Base-by-base conservation (phyloP, 2,888 invertebrate species). In the Mactromeris polynyma region DNA sequence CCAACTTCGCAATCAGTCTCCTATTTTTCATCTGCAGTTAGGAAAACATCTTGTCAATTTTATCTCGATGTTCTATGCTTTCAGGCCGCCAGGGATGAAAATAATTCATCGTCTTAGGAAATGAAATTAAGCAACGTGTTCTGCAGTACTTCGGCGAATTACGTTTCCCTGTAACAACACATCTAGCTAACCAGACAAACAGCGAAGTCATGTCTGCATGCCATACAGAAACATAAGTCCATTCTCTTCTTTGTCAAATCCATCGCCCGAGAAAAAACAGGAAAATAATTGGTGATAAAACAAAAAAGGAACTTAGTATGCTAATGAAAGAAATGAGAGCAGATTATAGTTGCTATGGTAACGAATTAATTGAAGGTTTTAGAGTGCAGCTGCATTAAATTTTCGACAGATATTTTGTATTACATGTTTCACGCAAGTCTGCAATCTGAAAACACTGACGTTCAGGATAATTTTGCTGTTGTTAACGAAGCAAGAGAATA, bases 321-420 rank as follows among this genome's bases (percentile, higher is more conserved):
- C 40, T 82, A 64, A 82, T 82, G 69, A 77, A 83, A 73, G 26
- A 79, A 83, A 46, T 21, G 46, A 77, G 36, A 83, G 17, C 77
- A 83, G 42, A 46, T 77, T 83, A 51, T 21, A 0, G 83, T 83
- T 46, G 14, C 77, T 36, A 83, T 83, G 77, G 83, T 14, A 33
- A 83, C 83, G 33, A 42, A 64, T 69, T 77, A 83, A 83, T 26
- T 77, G 83, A 83, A 42, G 73, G 69, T 83, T 77, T 36, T 64
- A 46, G 33, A 83, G 42, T 73, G 77, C 83, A 83, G 73, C 83
- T 83, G 83, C 77, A 77, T 77, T 77, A 77, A 73, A 51, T 51
- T 51, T 83, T 73, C 33, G 64, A 40, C 33, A 11, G 17, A 38
- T 38, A 40, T 38, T 69, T 38, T 46, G 77, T 77, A 51, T 83